Conservation (phyloP, 2,113 vertebrate species). For the Ammodramus savannarum region DNA sequence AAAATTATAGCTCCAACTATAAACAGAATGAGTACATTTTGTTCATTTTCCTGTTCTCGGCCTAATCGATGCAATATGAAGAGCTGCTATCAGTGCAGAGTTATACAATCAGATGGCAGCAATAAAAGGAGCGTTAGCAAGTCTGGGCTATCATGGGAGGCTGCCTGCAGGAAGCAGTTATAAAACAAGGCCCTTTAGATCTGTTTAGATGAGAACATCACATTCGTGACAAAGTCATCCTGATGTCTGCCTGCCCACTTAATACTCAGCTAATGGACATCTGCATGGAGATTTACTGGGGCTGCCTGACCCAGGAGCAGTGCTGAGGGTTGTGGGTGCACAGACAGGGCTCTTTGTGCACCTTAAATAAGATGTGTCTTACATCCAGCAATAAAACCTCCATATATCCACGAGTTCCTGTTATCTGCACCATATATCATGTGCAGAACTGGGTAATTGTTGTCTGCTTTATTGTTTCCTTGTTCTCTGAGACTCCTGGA, state of each 20-base stretch:
- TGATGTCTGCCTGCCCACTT: conserved; percentile 15
- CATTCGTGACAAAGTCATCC: background rate
- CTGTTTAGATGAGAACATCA: conserved; percentile 14
- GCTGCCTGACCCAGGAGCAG: conserved; percentile 2
- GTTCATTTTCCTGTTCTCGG: conserved; percentile 61
- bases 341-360: background rate
- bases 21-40: conserved; percentile 68
- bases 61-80: conserved; percentile 64
- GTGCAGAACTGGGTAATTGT: background rate
- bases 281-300: background rate
- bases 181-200: background rate
- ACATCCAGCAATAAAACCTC: background rate
- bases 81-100: conserved; percentile 52
- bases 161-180: conserved; percentile 26
- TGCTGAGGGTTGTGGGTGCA: background rate
- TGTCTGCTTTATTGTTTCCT: background rate
- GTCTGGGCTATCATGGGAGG: conserved; percentile 14
- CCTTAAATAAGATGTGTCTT: background rate
- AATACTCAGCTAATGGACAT: background rate
- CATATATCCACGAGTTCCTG: rapidly evolving
- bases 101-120: conserved; percentile 67
- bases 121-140: conserved; percentile 62
- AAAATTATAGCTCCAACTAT: conserved; percentile 66
- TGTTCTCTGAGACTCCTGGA: background rate
- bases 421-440: background rate